Evolutionary conservation across 2,113 vertebrate species (phyloP), one percentile per base, ranked within the genome.

Genomic region (Rhabdomys dilectus): DNA sequence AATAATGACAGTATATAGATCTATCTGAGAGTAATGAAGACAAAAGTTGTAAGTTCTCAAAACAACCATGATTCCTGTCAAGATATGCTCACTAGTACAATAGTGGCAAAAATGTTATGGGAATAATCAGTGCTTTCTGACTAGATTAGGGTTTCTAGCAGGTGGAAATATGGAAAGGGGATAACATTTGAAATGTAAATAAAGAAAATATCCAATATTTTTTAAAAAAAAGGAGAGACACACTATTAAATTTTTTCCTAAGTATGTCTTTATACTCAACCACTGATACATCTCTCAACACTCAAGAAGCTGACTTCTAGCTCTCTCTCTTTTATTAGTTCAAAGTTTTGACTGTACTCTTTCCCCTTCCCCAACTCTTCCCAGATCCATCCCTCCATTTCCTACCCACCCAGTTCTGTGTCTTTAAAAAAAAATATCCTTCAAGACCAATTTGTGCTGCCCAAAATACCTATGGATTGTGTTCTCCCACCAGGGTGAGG

Each of bases 41-140:
- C 22, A 45, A 97, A 12, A 70, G 80, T 88, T n/a, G 34, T 0
- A 94, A 64, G 96, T 51, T 95, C 76, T 92, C 88, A 17, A 70
- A 89, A 93, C 15, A 95, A 39, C 19, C 51, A 45, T n/a, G 68
- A 51, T 34, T 66, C 16, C 58, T 86, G 42, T 10, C 17, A 85
- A 48, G 16, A 64, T 34, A 86, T 34, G 29, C 29, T 42, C 16
- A 48, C 42, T 64, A 60, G 26, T 66, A 62, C 17, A 66, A 34
- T 12, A 86, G 16, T 66, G 29, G 58, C 60, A 86, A 48, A 34
- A 48, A 84, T 19, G 39, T 85, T 45, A 34, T 11, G 60, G 26
- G 7, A 64, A 24, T 42, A 64, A 85, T 45, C 60, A 85, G 66
- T 5, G 29, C 60, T 86, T 66, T 86, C 39, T 48, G 26, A 86